Conservation (phyloP, 2,888 invertebrate species). For the Miltochrista miniata region DNA sequence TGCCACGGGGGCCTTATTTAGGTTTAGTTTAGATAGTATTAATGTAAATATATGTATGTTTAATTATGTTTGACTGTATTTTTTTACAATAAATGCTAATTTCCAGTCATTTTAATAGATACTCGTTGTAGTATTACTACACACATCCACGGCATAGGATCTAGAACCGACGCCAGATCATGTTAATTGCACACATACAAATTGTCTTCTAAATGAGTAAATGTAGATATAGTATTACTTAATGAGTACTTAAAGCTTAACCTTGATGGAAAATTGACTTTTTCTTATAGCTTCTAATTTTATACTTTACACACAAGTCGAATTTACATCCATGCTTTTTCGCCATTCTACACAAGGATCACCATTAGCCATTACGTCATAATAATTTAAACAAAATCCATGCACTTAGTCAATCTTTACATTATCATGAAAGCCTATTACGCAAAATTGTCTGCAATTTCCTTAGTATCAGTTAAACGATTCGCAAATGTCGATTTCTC, state of each 20-base stretch:
- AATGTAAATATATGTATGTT: no score
- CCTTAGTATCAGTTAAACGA: conserved; percentile 76
- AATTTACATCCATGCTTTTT: not conserved
- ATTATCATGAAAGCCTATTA: conserved; percentile 66
- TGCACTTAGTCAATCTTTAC: conserved; percentile 35
- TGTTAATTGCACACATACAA: no score
- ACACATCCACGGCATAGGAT: no score
- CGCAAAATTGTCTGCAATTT: conserved; percentile 79
- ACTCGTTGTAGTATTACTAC: no score
- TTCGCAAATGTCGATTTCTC: conserved; percentile 79
- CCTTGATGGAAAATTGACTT: conserved; percentile 34
- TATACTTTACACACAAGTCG: no score
- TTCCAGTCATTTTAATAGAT: no score
- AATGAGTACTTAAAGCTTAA: conserved; percentile 30
- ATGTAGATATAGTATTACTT: conserved; percentile 19
- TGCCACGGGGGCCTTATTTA: no score
- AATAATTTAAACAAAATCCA: conserved; percentile 39
- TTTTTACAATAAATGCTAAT: no score
- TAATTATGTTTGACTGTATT: no score
- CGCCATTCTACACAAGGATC: not conserved
- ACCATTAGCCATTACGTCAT: conserved; percentile 16
- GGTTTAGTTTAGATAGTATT: no score
- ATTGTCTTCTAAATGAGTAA: no score
- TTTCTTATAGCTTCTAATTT: conserved; percentile 21
- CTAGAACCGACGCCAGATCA: no score